Evolutionary conservation across 2,797 vertebrate species (phyloP).

Genomic region (Menidia menidia): DNA sequence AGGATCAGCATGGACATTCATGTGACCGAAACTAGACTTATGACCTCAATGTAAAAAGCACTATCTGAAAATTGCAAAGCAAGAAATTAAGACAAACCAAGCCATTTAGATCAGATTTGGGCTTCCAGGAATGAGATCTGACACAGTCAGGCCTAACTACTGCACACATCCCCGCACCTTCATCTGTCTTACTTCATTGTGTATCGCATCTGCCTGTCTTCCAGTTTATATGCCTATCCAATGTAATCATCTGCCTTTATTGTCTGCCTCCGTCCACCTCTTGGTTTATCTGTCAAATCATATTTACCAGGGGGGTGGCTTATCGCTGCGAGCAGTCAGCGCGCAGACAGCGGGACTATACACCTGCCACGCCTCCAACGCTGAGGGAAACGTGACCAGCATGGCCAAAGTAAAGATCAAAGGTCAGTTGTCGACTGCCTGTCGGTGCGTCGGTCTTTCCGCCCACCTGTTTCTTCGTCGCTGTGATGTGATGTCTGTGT

Average conservation of each 20-base stretch:
- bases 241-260: constrained; percentile 1
- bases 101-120: background rate
- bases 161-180: background rate
- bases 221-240: background rate
- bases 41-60: background rate
- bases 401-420: constrained; percentile 88
- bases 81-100: background rate
- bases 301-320: constrained; percentile 84
- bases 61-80: background rate
- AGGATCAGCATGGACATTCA: background rate
- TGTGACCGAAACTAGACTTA: background rate
- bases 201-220: background rate
- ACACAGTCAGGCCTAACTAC: background rate
- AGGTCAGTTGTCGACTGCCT: constrained; percentile 82
- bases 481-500: constrained; percentile 47
- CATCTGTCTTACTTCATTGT: constrained; percentile 1
- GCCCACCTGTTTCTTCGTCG: constrained; percentile 19
- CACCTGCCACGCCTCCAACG: constrained; percentile 89
- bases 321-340: constrained; percentile 81
- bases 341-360: constrained; percentile 86
- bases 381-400: constrained; percentile 87
- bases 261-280: background rate
- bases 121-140: background rate
- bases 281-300: constrained; percentile 65
- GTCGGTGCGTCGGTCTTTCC: constrained; percentile 8